Base-by-base conservation (phyloP, 2,797 vertebrate species). In the Gadopsis marmoratus region DNA sequence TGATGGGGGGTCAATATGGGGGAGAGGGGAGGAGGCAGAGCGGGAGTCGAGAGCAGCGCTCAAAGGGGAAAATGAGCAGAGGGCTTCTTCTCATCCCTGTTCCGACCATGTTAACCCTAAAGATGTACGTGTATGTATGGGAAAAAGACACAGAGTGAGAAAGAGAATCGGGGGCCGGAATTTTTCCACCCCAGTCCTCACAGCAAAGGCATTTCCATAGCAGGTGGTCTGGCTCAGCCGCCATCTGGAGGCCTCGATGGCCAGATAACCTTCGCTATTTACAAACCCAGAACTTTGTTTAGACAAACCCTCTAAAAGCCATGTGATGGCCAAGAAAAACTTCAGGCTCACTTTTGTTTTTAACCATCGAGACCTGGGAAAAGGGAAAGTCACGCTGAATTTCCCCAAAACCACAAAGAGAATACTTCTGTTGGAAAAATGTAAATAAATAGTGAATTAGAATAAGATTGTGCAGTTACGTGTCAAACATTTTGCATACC, bases 241-340 rank as follows among this genome's bases (percentile, higher is more conserved):
- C 91, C 94, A 95, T 95, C 93, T 95, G 95, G 94, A 93, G 87
- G 82, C 85, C 78, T 87, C 76, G 93, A 95, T 95, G 93, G 91
- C 89, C 92, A 93, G 94, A 95, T 96, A 95, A 95, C 93, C 94
- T 93, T 90, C 23, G 78, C 90, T 95, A 93, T 95, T 95, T 95
- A 95, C 95, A 94, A 95, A 94, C 86, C 93, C 87, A 77, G 89
- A 92, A 94, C 94, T 94, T 87, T 95, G 94, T 95, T 96, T 95
- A 93, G 92, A 95, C 91, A 94, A 94, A 93, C 83, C 91, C 93
- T 94, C 88, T 93, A 94, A 95, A 94, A 95, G 90, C 92, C 75
- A 67, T 68, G 80, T 21, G 67, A 88, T 60, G 85, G 93, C 93
- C 94, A 93, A 93, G 87, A 93, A 83, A 89, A 93, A 92, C 88